These are phyloP conservation scores for Cynopterus sphinx DNA, from an alignment of 2,797 vertebrate genomes.

Conservation along the genomic window DNA sequence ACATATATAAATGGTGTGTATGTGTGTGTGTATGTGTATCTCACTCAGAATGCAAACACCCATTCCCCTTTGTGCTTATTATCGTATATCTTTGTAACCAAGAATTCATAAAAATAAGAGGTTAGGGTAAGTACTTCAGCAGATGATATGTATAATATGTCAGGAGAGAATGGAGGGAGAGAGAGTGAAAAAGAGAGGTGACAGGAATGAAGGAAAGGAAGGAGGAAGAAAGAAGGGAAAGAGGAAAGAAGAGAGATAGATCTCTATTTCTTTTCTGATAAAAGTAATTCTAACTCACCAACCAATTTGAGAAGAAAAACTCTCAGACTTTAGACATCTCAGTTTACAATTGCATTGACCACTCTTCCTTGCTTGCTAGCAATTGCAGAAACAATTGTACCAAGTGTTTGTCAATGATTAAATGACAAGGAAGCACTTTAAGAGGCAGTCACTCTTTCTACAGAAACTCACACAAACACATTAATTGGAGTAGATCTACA, in stretches of 20 bases:
- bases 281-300: neutral
- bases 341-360: neutral
- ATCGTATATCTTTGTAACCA: neutral
- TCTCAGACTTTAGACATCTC: neutral
- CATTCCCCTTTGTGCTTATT: neutral
- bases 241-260: neutral
- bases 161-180: neutral
- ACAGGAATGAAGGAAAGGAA: neutral
- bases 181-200: neutral
- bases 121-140: neutral
- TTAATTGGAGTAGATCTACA: neutral
- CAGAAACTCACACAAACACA: neutral
- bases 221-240: neutral
- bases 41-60: neutral
- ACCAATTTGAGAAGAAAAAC: neutral
- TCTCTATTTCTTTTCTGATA: neutral
- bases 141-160: neutral
- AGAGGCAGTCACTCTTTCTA: neutral
- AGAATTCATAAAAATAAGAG: neutral
- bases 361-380: neutral
- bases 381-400: neutral
- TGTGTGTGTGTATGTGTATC: too few species aligned
- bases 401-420: neutral
- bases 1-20: too few species aligned
- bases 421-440: neutral